A percentile compares a stretch with the other conserved stretches of the same genome.
phyloP scores from a whole-genome alignment of 2,797 vertebrate genomes.

The Premnoplex brunnescens region DNA sequence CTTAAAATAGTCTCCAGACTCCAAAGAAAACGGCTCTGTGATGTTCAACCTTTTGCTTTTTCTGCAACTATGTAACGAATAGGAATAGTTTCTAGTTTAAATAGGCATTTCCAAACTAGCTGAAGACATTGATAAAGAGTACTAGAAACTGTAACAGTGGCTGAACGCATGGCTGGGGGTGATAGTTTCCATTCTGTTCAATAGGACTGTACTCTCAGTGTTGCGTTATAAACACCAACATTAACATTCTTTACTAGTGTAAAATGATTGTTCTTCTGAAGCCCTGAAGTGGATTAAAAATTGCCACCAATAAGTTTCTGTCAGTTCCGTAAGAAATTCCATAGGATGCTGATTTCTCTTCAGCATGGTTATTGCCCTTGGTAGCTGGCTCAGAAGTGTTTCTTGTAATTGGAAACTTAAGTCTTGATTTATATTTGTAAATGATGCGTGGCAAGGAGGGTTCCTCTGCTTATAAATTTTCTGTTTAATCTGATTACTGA shows the following conservation, averaged over 20 bases:
- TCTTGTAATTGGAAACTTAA: slow-evolving; percentile 18
- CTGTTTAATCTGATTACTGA: not conserved
- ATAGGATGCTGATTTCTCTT: not conserved
- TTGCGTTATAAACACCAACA: not conserved
- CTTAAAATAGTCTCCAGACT: not conserved
- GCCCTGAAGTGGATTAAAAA: not conserved
- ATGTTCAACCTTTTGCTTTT: not conserved
- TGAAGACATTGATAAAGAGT: not conserved
- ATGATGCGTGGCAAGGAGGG: not conserved
- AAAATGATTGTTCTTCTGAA: not conserved
- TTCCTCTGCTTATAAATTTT: slow-evolving; percentile 29
- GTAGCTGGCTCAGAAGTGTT: not conserved
- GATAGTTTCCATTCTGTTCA: not conserved
- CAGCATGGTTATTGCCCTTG: not conserved
- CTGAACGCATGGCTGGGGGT: not conserved
- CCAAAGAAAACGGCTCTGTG: not conserved
- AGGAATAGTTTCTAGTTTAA: not conserved
- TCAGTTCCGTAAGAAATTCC: not conserved
- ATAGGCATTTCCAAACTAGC: not conserved
- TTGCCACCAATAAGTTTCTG: not conserved
- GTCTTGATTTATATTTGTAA: slow-evolving; percentile 23
- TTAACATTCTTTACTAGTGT: not conserved
- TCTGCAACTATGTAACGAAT: not conserved
- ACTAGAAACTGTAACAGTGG: not conserved
- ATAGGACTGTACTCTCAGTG: not conserved